Base-by-base conservation (phyloP, 2,797 vertebrate genomes). In the Octomys mimax region DNA sequence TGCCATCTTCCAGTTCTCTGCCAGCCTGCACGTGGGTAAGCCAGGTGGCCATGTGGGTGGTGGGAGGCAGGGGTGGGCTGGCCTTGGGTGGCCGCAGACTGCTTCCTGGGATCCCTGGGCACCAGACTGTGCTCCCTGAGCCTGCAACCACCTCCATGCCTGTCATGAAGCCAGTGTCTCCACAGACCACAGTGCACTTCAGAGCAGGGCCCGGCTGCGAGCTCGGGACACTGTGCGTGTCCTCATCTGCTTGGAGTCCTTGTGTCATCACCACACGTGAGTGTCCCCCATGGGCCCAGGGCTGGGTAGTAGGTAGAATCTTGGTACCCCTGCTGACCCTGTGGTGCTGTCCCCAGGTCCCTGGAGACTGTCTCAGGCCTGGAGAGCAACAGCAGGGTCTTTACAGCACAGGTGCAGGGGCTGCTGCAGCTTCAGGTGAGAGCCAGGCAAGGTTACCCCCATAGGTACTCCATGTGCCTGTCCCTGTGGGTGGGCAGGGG, bases 1-100 rank as follows among this genome's bases (percentile, higher is more conserved):
- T 0, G 99, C 99, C 96, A 99, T 99, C 98, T 99, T 99, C 98
- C 99, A 99, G 98, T 99, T 99, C 97, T 99, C 99, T 57, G 99
- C 99, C 96, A 99, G 99, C 19, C 97, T 99, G 95, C 99, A 99
- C 82, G 97, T 99, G 16, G 99, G 99, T 99, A 98, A 99, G 99
- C 87, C 84, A 91, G 79, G 39, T 19, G 1, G 22, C 36, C 10
- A 11, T 28, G 13, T 71, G 21, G 46, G 2, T 1, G 19, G n/a
- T 46, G 33, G 61, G 88, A 77, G 88, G 75, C 28, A 9, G 10
- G 59, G 87, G 62, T 62, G 66, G 81, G 71, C 24, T n/a, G 54
- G 88, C 73, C 42, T n/a, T 3, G 5, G 71, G 71, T 46, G 71
- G 39, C 24, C 13, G 13, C 26, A 49, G 42, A 16, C 42, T 77